These are phyloP conservation scores for Thaumatotibia leucotreta DNA, from an alignment of 1,140 invertebrate genomes.

Conservation along the genomic window DNA sequence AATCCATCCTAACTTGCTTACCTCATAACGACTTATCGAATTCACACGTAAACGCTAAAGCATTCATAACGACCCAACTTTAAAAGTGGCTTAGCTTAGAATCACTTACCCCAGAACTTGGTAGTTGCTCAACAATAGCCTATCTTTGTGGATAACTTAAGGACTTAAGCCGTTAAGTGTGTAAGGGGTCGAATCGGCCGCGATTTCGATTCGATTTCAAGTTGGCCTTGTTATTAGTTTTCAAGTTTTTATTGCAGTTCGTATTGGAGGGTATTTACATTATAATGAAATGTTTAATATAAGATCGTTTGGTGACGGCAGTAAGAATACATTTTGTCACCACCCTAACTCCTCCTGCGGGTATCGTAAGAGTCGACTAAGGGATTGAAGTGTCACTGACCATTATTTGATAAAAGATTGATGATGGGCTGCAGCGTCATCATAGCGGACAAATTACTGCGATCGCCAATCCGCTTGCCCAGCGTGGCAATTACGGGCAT, in stretches of 20 bases:
- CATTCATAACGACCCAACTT: background rate
- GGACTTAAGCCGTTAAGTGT: background rate
- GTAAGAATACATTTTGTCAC: too few relatives aligned
- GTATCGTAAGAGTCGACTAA: too few relatives aligned
- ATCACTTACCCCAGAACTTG: conserved; percentile 4
- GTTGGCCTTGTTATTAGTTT: conserved; percentile 1
- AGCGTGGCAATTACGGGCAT: too few relatives aligned
- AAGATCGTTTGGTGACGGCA: too few relatives aligned
- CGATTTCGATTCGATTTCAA: background rate
- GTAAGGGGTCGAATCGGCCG: background rate
- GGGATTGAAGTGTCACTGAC: too few relatives aligned
- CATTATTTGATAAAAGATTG: too few relatives aligned
- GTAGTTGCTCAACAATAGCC: background rate
- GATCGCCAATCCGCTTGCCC: too few relatives aligned
- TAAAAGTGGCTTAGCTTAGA: background rate
- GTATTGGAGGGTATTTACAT: background rate
- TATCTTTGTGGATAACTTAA: background rate
- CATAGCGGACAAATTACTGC: too few relatives aligned
- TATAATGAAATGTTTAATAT: background rate
- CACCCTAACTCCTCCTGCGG: too few relatives aligned
- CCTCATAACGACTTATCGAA: background rate
- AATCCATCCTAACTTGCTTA: background rate
- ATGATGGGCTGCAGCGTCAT: too few relatives aligned
- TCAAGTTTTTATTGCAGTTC: background rate
- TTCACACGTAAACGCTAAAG: background rate